Evolutionary conservation across 1,140 invertebrate species (phyloP).

Genomic region (Musca vetustissima): DNA sequence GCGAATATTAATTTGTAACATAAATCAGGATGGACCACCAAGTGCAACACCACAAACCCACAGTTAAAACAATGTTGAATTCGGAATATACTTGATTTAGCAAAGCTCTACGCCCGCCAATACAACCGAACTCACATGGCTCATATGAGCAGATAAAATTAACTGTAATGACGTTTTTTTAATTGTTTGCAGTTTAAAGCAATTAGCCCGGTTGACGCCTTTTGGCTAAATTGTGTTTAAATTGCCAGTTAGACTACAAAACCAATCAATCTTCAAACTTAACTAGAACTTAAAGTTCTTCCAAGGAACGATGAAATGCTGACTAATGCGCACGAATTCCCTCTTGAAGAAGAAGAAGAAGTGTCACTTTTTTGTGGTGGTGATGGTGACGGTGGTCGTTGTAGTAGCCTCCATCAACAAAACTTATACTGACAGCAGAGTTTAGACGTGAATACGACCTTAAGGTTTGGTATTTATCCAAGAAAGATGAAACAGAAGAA

Average conservation of each 20-base stretch:
- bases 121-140: too few relatives aligned
- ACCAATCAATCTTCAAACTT: constrained; percentile 44
- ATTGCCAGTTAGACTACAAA: constrained; percentile 49
- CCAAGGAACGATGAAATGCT: constrained; percentile 3
- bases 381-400: constrained; percentile 1
- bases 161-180: constrained; percentile 25
- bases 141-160: background rate
- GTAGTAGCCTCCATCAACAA: constrained; percentile 20
- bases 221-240: constrained; percentile 54
- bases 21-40: too few relatives aligned
- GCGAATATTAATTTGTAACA: constrained; percentile 13
- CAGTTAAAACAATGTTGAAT: too few relatives aligned
- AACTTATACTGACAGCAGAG: constrained; percentile 28
- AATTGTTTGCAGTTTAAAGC: constrained; percentile 48
- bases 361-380: constrained; percentile 28
- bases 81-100: too few relatives aligned
- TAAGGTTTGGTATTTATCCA: too few relatives aligned
- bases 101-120: too few relatives aligned
- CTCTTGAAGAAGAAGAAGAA: background rate
- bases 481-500: too few relatives aligned
- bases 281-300: constrained; percentile 35
- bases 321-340: background rate
- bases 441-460: too few relatives aligned
- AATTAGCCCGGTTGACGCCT: constrained; percentile 49
- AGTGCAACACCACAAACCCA: too few relatives aligned